phyloP scores from a whole-genome alignment of 2,797 vertebrate genomes.

The Epinephelus awoara region DNA sequence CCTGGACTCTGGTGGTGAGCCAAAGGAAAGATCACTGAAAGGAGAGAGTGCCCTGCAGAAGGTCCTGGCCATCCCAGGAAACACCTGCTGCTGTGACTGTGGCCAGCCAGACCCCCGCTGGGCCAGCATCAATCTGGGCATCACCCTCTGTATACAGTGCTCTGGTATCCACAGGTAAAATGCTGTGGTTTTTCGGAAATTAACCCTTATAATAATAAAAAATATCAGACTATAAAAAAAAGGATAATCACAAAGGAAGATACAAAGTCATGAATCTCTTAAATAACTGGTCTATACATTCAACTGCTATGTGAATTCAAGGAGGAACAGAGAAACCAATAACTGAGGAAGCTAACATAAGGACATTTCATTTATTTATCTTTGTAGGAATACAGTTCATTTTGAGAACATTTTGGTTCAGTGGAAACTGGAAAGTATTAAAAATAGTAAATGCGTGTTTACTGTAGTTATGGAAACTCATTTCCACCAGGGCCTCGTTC shows the following conservation, averaged over 20 bases:
- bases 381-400: constrained; percentile 12
- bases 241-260: not conserved
- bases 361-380: constrained; percentile 29
- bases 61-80: constrained; percentile 93
- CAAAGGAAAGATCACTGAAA: constrained; percentile 92
- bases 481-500: not conserved
- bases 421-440: constrained; percentile 11
- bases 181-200: not conserved
- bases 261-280: not conserved
- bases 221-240: not conserved
- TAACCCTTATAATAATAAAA: not conserved
- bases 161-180: constrained; percentile 88
- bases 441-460: constrained; percentile 4
- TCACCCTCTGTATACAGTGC: constrained; percentile 92
- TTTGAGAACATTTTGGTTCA: constrained; percentile 26
- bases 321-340: constrained; percentile 4
- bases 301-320: accelerated
- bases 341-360: not conserved
- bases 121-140: constrained; percentile 99
- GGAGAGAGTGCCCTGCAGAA: constrained; percentile 95
- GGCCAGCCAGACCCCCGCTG: constrained; percentile 95
- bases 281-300: too few species aligned
- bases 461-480: not conserved
- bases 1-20: constrained; percentile 92
- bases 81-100: constrained; percentile 94